Evolutionary conservation across 2,797 vertebrate genomes (phyloP).

Genomic region (Coilia nasus): DNA sequence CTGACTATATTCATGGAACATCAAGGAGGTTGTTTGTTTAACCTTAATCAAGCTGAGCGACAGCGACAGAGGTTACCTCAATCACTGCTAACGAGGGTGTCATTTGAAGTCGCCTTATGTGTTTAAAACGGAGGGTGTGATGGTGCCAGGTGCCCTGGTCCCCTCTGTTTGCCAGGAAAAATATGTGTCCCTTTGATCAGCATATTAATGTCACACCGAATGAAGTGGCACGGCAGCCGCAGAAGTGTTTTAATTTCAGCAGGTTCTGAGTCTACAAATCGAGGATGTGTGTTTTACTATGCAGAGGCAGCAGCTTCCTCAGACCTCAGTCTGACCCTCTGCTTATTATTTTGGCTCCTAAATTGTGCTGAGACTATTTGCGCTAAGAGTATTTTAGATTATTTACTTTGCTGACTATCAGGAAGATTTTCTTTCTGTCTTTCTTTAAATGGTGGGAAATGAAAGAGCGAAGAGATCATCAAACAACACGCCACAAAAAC

Average conservation of each 20-base stretch:
- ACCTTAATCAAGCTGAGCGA: slow-evolving; percentile 36
- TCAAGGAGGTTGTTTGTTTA: slow-evolving; percentile 29
- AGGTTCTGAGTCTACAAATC: slow-evolving; percentile 55
- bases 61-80: slow-evolving; percentile 33
- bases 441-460: background rate
- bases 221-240: slow-evolving; percentile 70
- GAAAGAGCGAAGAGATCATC: slow-evolving; percentile 18
- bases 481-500: slow-evolving; percentile 30
- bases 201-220: slow-evolving; percentile 72
- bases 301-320: slow-evolving; percentile 61
- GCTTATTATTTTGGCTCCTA: slow-evolving; percentile 67
- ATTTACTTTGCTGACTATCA: slow-evolving; percentile 10
- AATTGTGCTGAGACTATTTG: slow-evolving; percentile 50
- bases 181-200: slow-evolving; percentile 73
- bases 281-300: slow-evolving; percentile 69
- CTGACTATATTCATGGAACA: background rate
- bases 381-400: background rate
- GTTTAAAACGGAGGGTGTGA: slow-evolving; percentile 70
- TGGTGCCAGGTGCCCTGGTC: slow-evolving; percentile 65
- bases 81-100: slow-evolving; percentile 36
- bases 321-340: slow-evolving; percentile 66
- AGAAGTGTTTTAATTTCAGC: slow-evolving; percentile 73
- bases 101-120: slow-evolving; percentile 69
- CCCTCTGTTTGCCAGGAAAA: slow-evolving; percentile 68
- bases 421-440: background rate